These are phyloP conservation scores for Euproctis similis DNA, from an alignment of 2,888 invertebrate genomes.

Conservation along the genomic window DNA sequence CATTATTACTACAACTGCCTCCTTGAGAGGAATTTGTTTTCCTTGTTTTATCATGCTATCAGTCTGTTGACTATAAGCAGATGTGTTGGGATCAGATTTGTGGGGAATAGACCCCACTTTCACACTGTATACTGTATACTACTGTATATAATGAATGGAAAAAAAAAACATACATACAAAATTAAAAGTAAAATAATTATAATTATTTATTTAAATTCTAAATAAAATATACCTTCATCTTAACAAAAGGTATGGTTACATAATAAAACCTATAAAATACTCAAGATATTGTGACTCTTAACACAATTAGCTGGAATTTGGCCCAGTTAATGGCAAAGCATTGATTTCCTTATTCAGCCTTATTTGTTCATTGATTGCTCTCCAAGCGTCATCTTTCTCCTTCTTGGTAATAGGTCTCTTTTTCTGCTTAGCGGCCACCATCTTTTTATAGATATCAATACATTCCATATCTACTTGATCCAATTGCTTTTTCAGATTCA, in stretches of 20 bases:
- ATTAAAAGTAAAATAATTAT: background rate
- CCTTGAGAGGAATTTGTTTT: too few species aligned
- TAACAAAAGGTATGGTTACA: conserved; percentile 19
- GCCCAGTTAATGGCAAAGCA: conserved; percentile 64
- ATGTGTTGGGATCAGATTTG: too few species aligned
- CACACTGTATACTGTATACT: too few species aligned
- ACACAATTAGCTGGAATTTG: conserved; percentile 59
- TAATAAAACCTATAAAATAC: conserved; percentile 15
- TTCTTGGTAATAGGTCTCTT: conserved; percentile 85
- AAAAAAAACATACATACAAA: too few species aligned
- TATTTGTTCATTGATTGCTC: conserved; percentile 80
- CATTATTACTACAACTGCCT: too few species aligned
- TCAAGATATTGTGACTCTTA: conserved; percentile 10
- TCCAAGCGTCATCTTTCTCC: conserved; percentile 87
- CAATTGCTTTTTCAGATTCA: conserved; percentile 85
- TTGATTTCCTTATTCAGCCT: conserved; percentile 71
- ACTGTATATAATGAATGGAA: too few species aligned
- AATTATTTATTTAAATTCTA: conserved; percentile 21
- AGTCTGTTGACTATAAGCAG: too few species aligned
- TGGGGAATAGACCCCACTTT: too few species aligned
- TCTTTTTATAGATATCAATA: conserved; percentile 89
- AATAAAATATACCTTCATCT: conserved; percentile 14
- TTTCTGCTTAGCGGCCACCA: conserved; percentile 86
- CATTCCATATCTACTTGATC: conserved; percentile 83
- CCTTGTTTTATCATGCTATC: too few species aligned